Percentiles rank a stretch among this genome's conserved stretches.
These are phyloP conservation scores for Drosophila lacteicornis DNA, from an alignment of 1,140 invertebrate genomes.

Conservation along the genomic window DNA sequence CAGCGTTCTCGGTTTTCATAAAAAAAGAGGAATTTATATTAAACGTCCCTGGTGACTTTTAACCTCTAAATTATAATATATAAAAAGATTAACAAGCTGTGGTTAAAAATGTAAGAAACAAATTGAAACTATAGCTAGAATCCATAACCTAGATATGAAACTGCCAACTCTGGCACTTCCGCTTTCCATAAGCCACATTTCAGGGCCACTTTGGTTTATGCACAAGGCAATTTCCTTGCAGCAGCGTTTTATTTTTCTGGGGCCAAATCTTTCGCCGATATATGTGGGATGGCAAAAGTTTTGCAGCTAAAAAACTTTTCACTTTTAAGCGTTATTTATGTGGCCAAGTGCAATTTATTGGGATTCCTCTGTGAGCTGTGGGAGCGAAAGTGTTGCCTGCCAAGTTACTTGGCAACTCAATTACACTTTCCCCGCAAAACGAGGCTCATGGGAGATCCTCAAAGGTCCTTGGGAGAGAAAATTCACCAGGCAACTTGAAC, in stretches of 20 bases:
- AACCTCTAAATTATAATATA: no score
- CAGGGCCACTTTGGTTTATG: slow-evolving; percentile 38
- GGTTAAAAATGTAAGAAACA: neutral
- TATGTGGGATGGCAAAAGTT: slow-evolving; percentile 40
- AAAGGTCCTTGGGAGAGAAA: neutral
- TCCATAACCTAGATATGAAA: neutral
- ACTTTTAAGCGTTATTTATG: slow-evolving; percentile 58
- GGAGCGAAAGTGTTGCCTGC: slow-evolving; percentile 49
- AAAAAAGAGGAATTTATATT: neutral
- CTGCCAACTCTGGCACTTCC: slow-evolving; percentile 7
- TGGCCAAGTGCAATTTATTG: slow-evolving; percentile 63
- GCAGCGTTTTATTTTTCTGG: slow-evolving; percentile 12
- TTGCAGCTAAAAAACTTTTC: slow-evolving; percentile 42
- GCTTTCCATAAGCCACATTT: slow-evolving; percentile 10
- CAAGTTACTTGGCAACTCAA: slow-evolving; percentile 71
- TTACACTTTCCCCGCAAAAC: slow-evolving; percentile 51
- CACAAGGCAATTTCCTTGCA: slow-evolving; percentile 23
- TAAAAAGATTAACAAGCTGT: neutral
- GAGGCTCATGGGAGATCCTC: slow-evolving; percentile 32
- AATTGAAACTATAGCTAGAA: neutral
- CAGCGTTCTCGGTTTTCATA: neutral
- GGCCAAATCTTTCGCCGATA: slow-evolving; percentile 38
- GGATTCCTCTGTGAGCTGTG: slow-evolving; percentile 10
- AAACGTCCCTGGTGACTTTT: neutral
- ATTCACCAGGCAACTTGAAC: neutral